Conservation (phyloP, 2,888 invertebrate genomes). For the Aspidapion aeneum region DNA sequence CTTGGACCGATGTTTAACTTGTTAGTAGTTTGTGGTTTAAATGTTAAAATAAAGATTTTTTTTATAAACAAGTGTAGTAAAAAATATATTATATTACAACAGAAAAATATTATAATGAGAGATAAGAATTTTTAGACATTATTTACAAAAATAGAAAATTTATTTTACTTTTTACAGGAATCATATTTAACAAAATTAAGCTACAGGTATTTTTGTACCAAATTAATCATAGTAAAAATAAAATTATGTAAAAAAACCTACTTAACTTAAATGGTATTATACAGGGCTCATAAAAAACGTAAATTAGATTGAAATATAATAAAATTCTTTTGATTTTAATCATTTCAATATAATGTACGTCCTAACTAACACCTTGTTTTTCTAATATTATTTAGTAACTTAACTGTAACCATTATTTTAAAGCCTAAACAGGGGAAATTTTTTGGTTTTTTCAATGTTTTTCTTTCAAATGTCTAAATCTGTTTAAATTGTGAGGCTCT, state of each 20-base stretch:
- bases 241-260: neutral
- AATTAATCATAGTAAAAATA: neutral
- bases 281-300: too few species aligned
- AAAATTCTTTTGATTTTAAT: too few species aligned
- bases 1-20: neutral
- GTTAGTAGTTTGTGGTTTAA: neutral
- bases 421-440: too few species aligned
- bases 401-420: too few species aligned
- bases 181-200: neutral
- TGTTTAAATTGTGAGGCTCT: too few species aligned
- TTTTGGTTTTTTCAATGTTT: too few species aligned
- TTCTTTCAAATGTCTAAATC: too few species aligned
- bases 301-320: too few species aligned
- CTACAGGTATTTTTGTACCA: neutral
- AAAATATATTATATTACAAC: neutral
- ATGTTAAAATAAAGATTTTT: neutral
- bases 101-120: neutral
- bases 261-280: neutral
- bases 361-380: too few species aligned
- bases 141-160: slow-evolving; percentile 1
- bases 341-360: too few species aligned
- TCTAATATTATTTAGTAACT: too few species aligned
- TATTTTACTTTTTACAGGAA: neutral
- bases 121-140: slow-evolving; percentile 3
- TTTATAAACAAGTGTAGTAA: neutral